phyloP scores from a whole-genome alignment of 2,113 vertebrate genomes.

The human (Homo sapiens) region GRCh38 chr7:80082501-80083000 shows the following conservation, averaged over 20 bases:
- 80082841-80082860: not conserved
- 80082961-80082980: not conserved
- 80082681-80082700: not conserved
- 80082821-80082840: not conserved
- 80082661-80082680: not conserved
- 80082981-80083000: not conserved
- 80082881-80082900: not conserved
- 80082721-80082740: not conserved
- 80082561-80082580: not conserved
- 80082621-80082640: not conserved
- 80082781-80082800: not conserved
- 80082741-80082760: not conserved
- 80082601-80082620: not conserved
- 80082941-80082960: not conserved
- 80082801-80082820: not conserved
- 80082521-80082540: not conserved
- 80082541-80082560: not conserved
- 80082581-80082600: not conserved
- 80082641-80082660: not conserved
- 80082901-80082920: not conserved
- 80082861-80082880: not conserved
- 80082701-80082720: not conserved
- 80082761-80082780: not conserved
- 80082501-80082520: not conserved
- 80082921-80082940: not conserved